Conservation (phyloP, 1,140 invertebrate genomes). For the Tribolium madens region DNA sequence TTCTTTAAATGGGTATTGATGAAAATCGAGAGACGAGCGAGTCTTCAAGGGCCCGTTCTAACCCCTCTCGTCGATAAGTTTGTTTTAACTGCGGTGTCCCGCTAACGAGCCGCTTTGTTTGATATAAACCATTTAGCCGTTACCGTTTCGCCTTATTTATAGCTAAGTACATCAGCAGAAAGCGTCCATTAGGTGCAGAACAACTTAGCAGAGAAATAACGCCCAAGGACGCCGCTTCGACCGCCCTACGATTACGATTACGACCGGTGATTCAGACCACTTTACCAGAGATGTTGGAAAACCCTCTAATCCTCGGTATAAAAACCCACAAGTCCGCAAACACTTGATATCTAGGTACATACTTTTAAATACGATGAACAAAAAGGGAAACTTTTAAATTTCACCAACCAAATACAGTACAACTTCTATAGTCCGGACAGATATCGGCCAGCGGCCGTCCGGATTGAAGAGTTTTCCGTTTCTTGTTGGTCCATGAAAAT, state of each 20-base stretch:
- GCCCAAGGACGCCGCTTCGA: conserved; percentile 47
- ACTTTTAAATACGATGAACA: not conserved
- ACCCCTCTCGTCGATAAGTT: conserved; percentile 25
- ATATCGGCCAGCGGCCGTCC: too few species aligned
- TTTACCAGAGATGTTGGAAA: conserved; percentile 46
- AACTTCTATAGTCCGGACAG: too few species aligned
- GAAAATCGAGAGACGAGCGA: conserved; percentile 22
- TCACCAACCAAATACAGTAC: too few species aligned
- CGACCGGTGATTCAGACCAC: conserved; percentile 53
- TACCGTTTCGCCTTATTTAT: conserved; percentile 50
- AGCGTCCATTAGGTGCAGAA: conserved; percentile 47
- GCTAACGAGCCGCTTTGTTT: conserved; percentile 50
- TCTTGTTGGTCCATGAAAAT: too few species aligned
- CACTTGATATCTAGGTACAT: too few species aligned
- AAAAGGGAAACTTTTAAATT: conserved; percentile 13
- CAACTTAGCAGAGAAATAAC: conserved; percentile 47
- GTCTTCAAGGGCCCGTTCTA: conserved; percentile 24
- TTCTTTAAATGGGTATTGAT: conserved; percentile 32
- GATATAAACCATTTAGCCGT: conserved; percentile 51
- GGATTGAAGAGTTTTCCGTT: too few species aligned
- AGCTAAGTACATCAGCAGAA: conserved; percentile 38
- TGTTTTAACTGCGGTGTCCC: conserved; percentile 40
- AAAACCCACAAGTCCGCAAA: conserved; percentile 12
- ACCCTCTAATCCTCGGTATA: conserved; percentile 9
- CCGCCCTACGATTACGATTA: conserved; percentile 52